Percentiles rank a stretch among this genome's conserved stretches.
Conservation (phyloP, 2,888 invertebrate genomes). For the Deroplatys truncata region DNA sequence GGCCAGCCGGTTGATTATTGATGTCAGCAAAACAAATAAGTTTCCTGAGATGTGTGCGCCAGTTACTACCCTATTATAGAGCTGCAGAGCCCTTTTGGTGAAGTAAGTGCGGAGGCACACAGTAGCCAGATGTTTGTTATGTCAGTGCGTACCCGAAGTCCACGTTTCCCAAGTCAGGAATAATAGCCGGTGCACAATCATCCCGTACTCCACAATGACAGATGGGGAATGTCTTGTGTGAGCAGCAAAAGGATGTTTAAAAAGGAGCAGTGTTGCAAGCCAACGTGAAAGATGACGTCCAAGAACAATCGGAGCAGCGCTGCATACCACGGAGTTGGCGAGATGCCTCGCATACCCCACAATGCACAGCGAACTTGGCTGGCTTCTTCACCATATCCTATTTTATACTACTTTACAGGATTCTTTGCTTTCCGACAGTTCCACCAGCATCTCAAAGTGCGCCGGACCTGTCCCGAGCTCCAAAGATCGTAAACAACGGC, state of each 20-base stretch:
- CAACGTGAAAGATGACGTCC: constrained; percentile 16
- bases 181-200: neutral
- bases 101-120: no score
- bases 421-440: neutral
- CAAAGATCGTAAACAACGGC: neutral
- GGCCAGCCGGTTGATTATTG: no score
- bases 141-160: neutral
- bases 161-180: neutral
- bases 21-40: no score
- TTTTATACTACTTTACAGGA: constrained; percentile 12
- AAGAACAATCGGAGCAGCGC: constrained; percentile 16
- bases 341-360: constrained; percentile 11
- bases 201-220: neutral
- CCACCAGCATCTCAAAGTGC: neutral
- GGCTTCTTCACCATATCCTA: constrained; percentile 10
- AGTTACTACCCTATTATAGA: no score
- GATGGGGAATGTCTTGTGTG: constrained; percentile 5
- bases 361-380: neutral
- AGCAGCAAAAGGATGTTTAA: neutral
- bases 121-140: neutral
- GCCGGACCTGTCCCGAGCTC: neutral
- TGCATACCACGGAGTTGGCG: neutral
- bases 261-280: neutral
- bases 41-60: no score
- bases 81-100: no score